These are phyloP conservation scores for Propithecus perrieri DNA, from an alignment of 2,797 vertebrate species.

Conservation along the genomic window DNA sequence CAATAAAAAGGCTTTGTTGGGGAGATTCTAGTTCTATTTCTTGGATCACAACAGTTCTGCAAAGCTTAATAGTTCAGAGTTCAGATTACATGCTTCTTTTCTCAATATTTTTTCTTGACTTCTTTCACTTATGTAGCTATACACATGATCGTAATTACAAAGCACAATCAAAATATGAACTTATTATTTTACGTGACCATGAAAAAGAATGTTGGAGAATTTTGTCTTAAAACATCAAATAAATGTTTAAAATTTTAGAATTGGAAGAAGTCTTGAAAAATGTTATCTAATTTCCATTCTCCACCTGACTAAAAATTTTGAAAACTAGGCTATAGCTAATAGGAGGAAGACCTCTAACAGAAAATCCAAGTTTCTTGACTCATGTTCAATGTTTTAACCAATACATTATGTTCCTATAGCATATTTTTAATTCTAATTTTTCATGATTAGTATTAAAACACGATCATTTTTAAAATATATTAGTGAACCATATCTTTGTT, in stretches of 20 bases:
- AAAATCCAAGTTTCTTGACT: background rate
- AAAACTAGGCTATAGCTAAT: background rate
- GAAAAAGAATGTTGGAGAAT: background rate
- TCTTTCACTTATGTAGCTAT: background rate
- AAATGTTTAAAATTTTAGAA: background rate
- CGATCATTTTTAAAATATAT: background rate
- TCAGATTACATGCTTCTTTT: background rate
- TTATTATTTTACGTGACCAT: background rate
- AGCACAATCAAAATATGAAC: background rate
- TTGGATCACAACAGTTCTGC: background rate
- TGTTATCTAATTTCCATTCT: background rate
- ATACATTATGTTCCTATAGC: background rate
- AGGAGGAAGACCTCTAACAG: background rate
- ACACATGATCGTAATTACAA: background rate
- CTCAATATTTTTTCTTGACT: background rate
- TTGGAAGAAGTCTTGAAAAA: background rate
- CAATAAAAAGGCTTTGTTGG: background rate
- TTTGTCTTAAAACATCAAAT: background rate
- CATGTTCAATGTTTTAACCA: background rate
- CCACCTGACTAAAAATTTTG: background rate
- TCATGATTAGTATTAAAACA: background rate
- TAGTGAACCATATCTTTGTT: background rate
- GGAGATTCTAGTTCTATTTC: background rate
- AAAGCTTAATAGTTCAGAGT: background rate
- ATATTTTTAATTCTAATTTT: slow-evolving; percentile 7